A percentile compares a stretch with the other conserved stretches of the same genome.
phyloP scores from a whole-genome alignment of 2,888 invertebrate species.

The Physocephala rufipes region DNA sequence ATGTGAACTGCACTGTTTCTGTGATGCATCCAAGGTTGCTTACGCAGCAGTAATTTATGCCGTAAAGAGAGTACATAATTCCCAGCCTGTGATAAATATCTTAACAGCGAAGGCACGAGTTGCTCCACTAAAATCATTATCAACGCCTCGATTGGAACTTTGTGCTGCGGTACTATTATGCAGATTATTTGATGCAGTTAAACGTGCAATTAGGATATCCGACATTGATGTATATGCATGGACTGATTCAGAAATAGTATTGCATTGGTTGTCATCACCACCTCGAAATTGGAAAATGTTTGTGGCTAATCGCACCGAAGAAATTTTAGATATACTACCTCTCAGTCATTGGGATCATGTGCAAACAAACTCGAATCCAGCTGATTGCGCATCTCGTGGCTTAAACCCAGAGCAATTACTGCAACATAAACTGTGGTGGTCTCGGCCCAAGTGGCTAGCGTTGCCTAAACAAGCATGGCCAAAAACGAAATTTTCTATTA shows the following conservation, averaged over 20 bases:
- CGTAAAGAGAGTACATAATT: not conserved
- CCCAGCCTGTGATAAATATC: not conserved
- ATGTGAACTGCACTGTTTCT: not conserved
- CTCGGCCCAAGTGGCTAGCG: not conserved
- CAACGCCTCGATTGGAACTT: slow-evolving; percentile 14
- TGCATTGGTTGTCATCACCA: slow-evolving; percentile 46
- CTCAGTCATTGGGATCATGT: slow-evolving; percentile 43
- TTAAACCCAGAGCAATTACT: not conserved
- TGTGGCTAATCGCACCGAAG: slow-evolving; percentile 44
- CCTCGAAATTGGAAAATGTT: slow-evolving; percentile 48
- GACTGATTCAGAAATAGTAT: slow-evolving; percentile 42
- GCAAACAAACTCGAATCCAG: slow-evolving; percentile 43
- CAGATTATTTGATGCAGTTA: not conserved
- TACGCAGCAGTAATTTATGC: slow-evolving; percentile 18
- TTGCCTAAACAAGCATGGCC: slow-evolving; percentile 19
- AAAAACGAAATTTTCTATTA: slow-evolving; percentile 13
- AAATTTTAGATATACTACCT: slow-evolving; percentile 35
- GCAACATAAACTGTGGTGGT: slow-evolving; percentile 13
- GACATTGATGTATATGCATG: slow-evolving; percentile 38
- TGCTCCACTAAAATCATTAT: slow-evolving; percentile 18
- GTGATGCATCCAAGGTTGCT: slow-evolving; percentile 4
- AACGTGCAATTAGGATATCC: not conserved
- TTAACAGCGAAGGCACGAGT: slow-evolving; percentile 14
- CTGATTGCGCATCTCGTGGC: slow-evolving; percentile 47
- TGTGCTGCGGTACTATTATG: slow-evolving; percentile 3